Conservation (phyloP, 2,113 vertebrate species). For the Pollimyrus isidori region DNA sequence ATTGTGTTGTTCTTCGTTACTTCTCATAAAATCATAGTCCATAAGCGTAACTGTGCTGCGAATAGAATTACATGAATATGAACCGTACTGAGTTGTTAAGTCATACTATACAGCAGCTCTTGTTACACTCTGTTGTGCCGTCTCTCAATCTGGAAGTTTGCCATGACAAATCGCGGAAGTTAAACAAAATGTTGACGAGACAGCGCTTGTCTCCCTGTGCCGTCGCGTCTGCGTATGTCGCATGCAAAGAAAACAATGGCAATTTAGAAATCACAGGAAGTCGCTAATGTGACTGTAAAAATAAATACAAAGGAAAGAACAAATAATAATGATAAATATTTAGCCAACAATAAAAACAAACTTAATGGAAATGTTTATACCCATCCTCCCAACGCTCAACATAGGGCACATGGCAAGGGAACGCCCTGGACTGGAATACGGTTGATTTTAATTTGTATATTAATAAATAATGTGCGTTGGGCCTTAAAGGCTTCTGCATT, state of each 20-base stretch:
- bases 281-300: background rate
- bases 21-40: background rate
- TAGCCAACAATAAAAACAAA: background rate
- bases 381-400: background rate
- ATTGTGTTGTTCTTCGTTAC: background rate
- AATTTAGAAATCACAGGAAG: background rate
- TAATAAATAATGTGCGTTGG: background rate
- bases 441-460: background rate
- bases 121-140: background rate
- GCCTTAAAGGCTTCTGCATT: background rate
- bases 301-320: background rate
- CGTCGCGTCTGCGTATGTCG: background rate
- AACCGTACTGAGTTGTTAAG: background rate
- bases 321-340: background rate
- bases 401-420: background rate
- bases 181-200: background rate
- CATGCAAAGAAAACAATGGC: background rate
- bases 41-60: background rate
- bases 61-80: background rate
- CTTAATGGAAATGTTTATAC: background rate
- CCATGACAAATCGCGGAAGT: background rate
- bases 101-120: background rate
- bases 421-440: background rate
- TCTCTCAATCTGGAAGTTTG: background rate
- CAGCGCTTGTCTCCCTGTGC: background rate